Conservation (phyloP, 2,113 vertebrate genomes). For the Shinisaurus crocodilurus region DNA sequence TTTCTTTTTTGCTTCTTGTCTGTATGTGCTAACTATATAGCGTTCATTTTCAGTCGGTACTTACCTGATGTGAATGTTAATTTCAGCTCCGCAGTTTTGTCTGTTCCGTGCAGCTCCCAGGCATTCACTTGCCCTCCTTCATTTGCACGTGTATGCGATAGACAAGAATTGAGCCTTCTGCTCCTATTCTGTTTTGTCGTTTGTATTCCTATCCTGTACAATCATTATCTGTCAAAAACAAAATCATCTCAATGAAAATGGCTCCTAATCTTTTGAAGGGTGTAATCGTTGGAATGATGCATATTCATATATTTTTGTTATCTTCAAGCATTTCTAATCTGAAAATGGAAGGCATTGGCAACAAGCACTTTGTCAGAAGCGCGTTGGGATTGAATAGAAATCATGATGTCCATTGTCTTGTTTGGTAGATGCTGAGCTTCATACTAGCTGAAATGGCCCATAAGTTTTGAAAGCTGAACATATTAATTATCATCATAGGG, state of each 20-base stretch:
- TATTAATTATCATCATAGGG: no score
- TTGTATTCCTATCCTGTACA: conserved; percentile 51
- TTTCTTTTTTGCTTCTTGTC: background rate
- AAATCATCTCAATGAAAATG: conserved; percentile 48
- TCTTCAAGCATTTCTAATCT: conserved; percentile 19
- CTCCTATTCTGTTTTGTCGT: conserved; percentile 45
- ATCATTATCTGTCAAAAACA: conserved; percentile 50
- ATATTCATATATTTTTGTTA: conserved; percentile 35
- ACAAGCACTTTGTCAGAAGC: background rate
- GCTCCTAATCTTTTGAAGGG: conserved; percentile 42
- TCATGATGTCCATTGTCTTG: background rate
- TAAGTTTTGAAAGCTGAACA: background rate
- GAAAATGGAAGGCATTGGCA: background rate
- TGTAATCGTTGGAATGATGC: conserved; percentile 41
- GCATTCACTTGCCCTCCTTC: conserved; percentile 47
- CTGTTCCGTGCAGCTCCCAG: conserved; percentile 37
- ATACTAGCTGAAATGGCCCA: background rate
- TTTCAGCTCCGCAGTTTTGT: conserved; percentile 44
- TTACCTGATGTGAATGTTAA: conserved; percentile 20
- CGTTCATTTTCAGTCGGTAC: conserved; percentile 27
- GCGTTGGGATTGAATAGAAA: background rate
- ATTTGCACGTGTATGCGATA: conserved; percentile 27
- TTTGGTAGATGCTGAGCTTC: background rate
- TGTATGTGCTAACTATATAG: conserved; percentile 35
- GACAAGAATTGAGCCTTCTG: conserved; percentile 50